Base-by-base conservation (phyloP, 2,113 vertebrate species). In the Myotis brandtii region DNA sequence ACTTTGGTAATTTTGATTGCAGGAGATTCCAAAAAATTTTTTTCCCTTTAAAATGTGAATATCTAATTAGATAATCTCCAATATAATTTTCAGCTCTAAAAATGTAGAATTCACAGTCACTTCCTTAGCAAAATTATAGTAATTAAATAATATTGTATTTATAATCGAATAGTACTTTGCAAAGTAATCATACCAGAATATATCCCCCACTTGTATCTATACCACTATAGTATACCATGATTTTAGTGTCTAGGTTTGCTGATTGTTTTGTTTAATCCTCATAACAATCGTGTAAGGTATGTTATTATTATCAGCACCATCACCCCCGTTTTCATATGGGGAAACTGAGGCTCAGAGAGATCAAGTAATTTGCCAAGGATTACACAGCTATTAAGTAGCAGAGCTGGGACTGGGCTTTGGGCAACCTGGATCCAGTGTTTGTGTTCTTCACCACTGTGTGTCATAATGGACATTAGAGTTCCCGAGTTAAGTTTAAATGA, bases 171-270 rank as follows among this genome's bases (percentile, higher is more conserved):
- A 46, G 20, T 9, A 67, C 40, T 69, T 73, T 50, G 34, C 27
- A 70, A 73, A 64, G 37, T 52, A 23, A 48, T 66, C 73, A 8
- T 18, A 10, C 46, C 46, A 46, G 46, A 10, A 7, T 18, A 13
- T 11, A 21, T 25, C 27, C 13, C 23, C n/a, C 21, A 56, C 7
- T 59, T 75, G 48, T 83, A 7, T 14, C 62, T 76, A 0, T 40
- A 20, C 9, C 9, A 13, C 16, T 21, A 0, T 4, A 0, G 25
- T 2, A 18, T 12, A 14, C 6, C 56, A 3, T 0, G 12, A 30
- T 17, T 20, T 3, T 30, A 21, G 16, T 1, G 23, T 48, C 2
- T 16, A 5, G 1, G 34, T 52, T 12, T 25, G 10, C 8, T n/a
- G 48, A 4, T 43, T 37, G 52, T n/a, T n/a, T 43, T 40, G n/a